phyloP scores from a whole-genome alignment of 2,113 vertebrate genomes.

The Sturnus vulgaris region DNA sequence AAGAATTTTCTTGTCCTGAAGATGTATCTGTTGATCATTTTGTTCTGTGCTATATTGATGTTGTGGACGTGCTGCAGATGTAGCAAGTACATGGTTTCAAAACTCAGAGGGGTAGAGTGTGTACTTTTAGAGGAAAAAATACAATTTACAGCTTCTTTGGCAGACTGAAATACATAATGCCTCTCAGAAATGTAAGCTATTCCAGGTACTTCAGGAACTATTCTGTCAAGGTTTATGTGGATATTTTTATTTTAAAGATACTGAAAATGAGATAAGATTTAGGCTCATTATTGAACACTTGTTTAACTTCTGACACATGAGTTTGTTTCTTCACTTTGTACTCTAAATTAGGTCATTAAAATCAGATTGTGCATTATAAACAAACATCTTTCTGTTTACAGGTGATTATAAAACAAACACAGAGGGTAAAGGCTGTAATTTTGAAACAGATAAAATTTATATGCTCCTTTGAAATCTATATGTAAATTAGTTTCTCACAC shows the following conservation, averaged over 20 bases:
- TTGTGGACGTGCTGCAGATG: not conserved
- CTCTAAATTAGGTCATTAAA: conserved; percentile 16
- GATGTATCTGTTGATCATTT: not conserved
- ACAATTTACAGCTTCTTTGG: not conserved
- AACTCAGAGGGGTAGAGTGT: not conserved
- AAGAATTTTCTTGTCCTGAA: not conserved
- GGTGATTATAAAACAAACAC: conserved; percentile 32
- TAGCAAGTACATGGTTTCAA: not conserved
- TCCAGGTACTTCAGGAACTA: not conserved
- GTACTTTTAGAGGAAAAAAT: not conserved
- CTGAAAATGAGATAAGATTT: conserved; percentile 19
- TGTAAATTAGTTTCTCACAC: conserved; percentile 32
- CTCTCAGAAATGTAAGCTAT: not conserved
- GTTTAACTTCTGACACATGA: not conserved
- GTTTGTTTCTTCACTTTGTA: not conserved
- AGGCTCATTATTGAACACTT: not conserved
- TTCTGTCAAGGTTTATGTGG: not conserved
- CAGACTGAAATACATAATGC: not conserved
- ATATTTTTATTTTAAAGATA: conserved; percentile 29
- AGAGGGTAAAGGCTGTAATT: conserved; percentile 22
- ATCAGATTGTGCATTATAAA: conserved; percentile 25
- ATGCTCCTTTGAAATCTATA: not conserved
- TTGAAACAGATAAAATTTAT: conserved; percentile 22
- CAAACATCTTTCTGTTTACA: conserved; percentile 35
- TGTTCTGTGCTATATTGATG: not conserved